These are phyloP conservation scores for Drosophila atripex DNA, from an alignment of 2,888 invertebrate genomes.

Conservation along the genomic window DNA sequence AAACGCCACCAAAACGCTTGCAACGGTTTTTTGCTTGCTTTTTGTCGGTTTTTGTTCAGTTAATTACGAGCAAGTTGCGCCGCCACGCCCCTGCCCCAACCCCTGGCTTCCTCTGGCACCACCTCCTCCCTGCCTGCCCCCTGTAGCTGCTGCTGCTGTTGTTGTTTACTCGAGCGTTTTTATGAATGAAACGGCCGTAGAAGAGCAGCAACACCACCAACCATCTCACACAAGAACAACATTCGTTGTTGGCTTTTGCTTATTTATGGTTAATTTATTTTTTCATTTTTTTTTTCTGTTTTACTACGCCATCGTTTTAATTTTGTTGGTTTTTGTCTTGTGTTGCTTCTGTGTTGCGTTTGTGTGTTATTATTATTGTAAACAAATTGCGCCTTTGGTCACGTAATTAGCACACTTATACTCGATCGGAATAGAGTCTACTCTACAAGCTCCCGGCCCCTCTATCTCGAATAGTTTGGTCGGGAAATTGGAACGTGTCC, in stretches of 20 bases:
- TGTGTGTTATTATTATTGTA: conserved; percentile 52
- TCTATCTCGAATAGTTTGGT: conserved; percentile 1
- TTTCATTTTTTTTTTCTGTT: conserved; percentile 67
- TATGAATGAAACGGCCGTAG: conserved; percentile 55
- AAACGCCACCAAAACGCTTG: conserved; percentile 36
- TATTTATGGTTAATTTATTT: conserved; percentile 60
- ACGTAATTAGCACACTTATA: conserved; percentile 77
- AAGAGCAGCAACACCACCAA: conserved; percentile 18
- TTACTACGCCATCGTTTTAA: conserved; percentile 57
- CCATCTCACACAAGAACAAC: conserved; percentile 20
- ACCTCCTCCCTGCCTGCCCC: neutral
- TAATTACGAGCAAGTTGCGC: conserved; percentile 66
- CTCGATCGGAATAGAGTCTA: conserved; percentile 16
- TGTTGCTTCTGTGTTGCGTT: conserved; percentile 1
- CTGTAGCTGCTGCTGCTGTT: conserved; percentile 9
- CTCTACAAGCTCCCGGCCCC: neutral
- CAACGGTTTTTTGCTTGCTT: conserved; percentile 22
- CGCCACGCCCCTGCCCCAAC: conserved; percentile 32
- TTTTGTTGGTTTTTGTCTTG: conserved; percentile 25
- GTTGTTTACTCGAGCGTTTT: conserved; percentile 61
- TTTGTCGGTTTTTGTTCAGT: conserved; percentile 40
- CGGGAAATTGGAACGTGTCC: conserved; percentile 71
- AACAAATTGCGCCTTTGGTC: conserved; percentile 73
- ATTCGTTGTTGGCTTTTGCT: conserved; percentile 38
- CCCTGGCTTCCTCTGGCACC: neutral